Base-by-base conservation (phyloP, 2,113 vertebrate genomes). In the Melospiza georgiana region DNA sequence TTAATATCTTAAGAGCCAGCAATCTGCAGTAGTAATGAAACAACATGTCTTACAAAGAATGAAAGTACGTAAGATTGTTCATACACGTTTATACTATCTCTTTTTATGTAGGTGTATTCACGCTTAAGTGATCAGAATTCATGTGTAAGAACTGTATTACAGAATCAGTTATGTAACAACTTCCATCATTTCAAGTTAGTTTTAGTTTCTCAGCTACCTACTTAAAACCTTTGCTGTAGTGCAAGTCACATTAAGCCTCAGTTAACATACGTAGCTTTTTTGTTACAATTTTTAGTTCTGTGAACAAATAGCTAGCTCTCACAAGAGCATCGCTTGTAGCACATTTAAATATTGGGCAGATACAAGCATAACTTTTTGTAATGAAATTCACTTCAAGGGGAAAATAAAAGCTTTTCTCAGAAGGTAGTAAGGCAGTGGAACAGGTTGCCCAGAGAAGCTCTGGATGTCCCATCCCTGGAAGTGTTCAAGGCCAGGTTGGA, bases 91-190 rank as follows among this genome's bases (percentile, higher is more conserved):
- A 31, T 54, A n/a, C 19, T 2, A 2, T 49, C 25, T 84, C 31
- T 39, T 91, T 90, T 76, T 92, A 77, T 84, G 81, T 83, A 87
- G 41, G 28, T 92, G 51, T 78, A 87, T 95, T 94, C 88, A 88
- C 8, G 5, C 67, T 92, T 66, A 80, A 28, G 52, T 54, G 87
- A 77, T 94, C 78, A 83, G 92, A 91, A 96, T 65, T 80, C 10
- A 35, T 19, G 1, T 43, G 3, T 84, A 84, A 65, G 37, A 55
- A 39, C 55, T 90, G 41, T 82, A 21, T 63, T 78, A n/a, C 65
- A 57, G 67, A 46, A 72, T 93, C 69, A 37, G 73, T 87, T 81
- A 57, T 31, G 21, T 66, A 89, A 25, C 35, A 51, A 15, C 10
- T 43, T 81, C 2, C 0, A 0, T 72, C 30, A 37, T 57, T 84